phyloP scores from a whole-genome alignment of 2,888 invertebrate species.

The Cataglyphis altisquamis region DNA sequence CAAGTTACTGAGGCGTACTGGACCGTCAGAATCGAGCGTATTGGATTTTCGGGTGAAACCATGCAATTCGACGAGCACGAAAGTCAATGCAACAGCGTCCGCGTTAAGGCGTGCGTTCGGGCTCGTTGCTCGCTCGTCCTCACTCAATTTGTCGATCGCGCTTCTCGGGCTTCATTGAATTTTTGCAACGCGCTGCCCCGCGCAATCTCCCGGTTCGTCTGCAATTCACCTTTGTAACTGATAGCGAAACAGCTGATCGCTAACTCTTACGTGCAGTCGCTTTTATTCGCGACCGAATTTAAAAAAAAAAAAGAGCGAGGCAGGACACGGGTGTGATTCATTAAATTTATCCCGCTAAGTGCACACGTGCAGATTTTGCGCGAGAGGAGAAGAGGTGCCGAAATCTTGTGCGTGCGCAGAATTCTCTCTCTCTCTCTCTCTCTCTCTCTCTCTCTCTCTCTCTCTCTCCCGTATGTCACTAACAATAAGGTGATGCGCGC shows the following conservation, averaged over 20 bases:
- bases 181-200: constrained; percentile 19
- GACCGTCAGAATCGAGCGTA: constrained; percentile 45
- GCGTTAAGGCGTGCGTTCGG: constrained; percentile 37
- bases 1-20: constrained; percentile 39
- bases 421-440: not conserved
- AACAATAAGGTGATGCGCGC: constrained; percentile 28
- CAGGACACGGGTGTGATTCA: not conserved
- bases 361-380: not conserved
- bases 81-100: constrained; percentile 34
- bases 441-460: not conserved
- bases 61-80: constrained; percentile 46
- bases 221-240: constrained; percentile 21
- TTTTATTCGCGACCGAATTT: not conserved
- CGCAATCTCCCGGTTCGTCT: not conserved
- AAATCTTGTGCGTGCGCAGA: not conserved
- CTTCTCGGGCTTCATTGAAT: constrained; percentile 30
- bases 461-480: not conserved
- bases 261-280: not conserved
- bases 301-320: not conserved
- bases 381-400: not conserved
- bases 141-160: constrained; percentile 30
- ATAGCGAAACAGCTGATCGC: constrained; percentile 10
- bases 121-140: not conserved
- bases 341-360: constrained; percentile 38
- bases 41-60: constrained; percentile 46